phyloP scores from a whole-genome alignment of 2,888 invertebrate species.

The Cremastobaeus sp. region DNA sequence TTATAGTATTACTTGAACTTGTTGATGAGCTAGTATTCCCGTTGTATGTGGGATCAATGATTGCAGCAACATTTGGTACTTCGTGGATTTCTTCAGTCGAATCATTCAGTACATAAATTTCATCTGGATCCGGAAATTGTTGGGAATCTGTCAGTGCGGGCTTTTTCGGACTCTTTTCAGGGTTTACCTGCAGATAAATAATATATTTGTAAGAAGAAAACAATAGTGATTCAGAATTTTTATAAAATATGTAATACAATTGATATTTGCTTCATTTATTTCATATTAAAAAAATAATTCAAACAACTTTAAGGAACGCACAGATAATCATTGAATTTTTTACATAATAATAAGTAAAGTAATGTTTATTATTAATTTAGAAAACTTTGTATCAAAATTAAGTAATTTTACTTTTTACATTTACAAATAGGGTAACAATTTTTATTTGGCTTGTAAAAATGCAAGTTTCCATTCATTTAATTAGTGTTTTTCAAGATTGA shows the following conservation, averaged over 20 bases:
- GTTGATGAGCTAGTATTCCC: conserved; percentile 70
- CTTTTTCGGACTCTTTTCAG: conserved; percentile 19
- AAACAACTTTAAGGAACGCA: too few relatives aligned
- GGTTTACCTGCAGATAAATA: conserved; percentile 15
- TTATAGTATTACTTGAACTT: conserved; percentile 70
- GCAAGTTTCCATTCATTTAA: too few relatives aligned
- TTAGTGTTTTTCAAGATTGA: too few relatives aligned
- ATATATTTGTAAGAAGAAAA: not conserved
- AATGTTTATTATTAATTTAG: too few relatives aligned
- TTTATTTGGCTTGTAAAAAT: too few relatives aligned
- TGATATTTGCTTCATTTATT: too few relatives aligned
- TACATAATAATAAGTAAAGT: too few relatives aligned
- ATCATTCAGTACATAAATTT: conserved; percentile 75
- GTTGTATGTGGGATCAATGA: conserved; percentile 84
- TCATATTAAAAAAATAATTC: too few relatives aligned
- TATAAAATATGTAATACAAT: not conserved
- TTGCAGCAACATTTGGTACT: conserved; percentile 82
- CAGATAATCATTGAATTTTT: too few relatives aligned
- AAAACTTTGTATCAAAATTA: too few relatives aligned
- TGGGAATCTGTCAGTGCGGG: conserved; percentile 13
- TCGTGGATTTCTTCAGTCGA: conserved; percentile 68
- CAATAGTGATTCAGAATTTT: not conserved
- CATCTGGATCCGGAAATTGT: conserved; percentile 73
- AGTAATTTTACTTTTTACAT: too few relatives aligned
- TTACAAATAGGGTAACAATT: too few relatives aligned